phyloP scores from a whole-genome alignment of 2,113 vertebrate species.

The Chlorocebus sabaeus region DNA sequence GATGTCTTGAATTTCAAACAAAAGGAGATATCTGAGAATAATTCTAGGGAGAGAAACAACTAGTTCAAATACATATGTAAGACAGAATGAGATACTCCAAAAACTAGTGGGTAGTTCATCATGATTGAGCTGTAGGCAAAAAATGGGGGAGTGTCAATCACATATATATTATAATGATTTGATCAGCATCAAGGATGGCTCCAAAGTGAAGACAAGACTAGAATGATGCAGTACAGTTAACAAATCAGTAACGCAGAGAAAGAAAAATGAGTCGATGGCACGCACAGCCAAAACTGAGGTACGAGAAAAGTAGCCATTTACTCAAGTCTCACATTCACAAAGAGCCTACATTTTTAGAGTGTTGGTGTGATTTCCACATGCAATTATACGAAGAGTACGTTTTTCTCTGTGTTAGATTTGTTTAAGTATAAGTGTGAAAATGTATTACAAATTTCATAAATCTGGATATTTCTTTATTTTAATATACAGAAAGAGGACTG shows the following conservation, averaged over 20 bases:
- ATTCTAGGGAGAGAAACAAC: neutral
- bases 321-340: neutral
- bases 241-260: neutral
- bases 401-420: neutral
- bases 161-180: neutral
- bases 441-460: neutral
- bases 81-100: neutral
- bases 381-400: neutral
- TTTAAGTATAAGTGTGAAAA: neutral
- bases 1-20: neutral
- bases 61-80: neutral
- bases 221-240: neutral
- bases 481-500: neutral
- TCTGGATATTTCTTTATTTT: neutral
- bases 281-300: fast-evolving
- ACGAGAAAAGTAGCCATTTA: fast-evolving
- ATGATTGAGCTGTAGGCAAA: neutral
- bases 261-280: fast-evolving
- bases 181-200: neutral
- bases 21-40: neutral
- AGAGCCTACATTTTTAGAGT: neutral
- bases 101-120: neutral
- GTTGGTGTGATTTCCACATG: neutral
- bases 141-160: neutral
- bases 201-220: neutral